A percentile compares a stretch with the other conserved stretches of the same genome.
phyloP scores from a whole-genome alignment of 2,888 invertebrate genomes.

The Artemia sp. region DNA sequence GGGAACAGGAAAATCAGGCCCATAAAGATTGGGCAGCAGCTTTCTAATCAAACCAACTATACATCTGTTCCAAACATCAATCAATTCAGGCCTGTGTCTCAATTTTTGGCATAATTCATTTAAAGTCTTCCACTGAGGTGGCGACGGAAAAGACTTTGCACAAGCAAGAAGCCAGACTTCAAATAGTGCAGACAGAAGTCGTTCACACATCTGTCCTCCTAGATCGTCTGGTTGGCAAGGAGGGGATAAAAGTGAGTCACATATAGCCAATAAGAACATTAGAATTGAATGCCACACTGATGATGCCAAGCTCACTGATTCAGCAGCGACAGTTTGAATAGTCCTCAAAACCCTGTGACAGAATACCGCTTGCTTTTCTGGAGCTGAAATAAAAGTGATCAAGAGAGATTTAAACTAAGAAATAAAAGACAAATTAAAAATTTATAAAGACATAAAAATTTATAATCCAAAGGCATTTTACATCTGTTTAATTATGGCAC shows the following conservation, averaged over 20 bases:
- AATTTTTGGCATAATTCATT: constrained; percentile 80
- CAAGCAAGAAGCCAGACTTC: constrained; percentile 68
- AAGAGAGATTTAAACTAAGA: neutral
- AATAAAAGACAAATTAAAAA: neutral
- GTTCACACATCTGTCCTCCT: constrained; percentile 83
- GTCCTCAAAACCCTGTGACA: constrained; percentile 78
- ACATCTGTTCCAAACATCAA: constrained; percentile 87
- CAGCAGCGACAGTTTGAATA: constrained; percentile 58
- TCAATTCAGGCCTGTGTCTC: constrained; percentile 79
- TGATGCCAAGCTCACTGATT: constrained; percentile 53
- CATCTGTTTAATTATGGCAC: no score
- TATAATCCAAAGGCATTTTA: no score
- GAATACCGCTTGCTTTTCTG: constrained; percentile 79
- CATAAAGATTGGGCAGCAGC: constrained; percentile 39
- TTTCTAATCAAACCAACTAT: constrained; percentile 72
- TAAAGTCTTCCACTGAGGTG: constrained; percentile 67
- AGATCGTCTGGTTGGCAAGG: constrained; percentile 68
- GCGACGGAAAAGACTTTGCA: constrained; percentile 72
- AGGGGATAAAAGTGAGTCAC: constrained; percentile 74
- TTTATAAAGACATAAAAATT: no score
- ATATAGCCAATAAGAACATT: constrained; percentile 70
- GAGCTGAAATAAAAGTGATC: constrained; percentile 40
- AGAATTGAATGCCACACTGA: constrained; percentile 82
- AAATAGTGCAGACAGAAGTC: constrained; percentile 80
- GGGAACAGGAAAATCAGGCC: constrained; percentile 31